Evolutionary conservation across 1,140 invertebrate genomes (phyloP).

Genomic region (Amyelois transitella): DNA sequence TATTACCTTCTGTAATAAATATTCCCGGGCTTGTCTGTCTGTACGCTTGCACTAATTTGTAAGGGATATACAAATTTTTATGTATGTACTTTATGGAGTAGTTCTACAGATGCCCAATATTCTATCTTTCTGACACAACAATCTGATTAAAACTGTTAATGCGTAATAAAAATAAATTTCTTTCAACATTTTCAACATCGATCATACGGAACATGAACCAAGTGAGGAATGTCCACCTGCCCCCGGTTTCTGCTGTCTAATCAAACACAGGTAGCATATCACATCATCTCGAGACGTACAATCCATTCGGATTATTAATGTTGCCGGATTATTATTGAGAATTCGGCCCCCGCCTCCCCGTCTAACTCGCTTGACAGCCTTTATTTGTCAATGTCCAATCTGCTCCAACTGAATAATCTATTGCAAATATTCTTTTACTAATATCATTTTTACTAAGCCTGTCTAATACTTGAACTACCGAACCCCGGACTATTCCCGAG

Average conservation of each 20-base stretch:
- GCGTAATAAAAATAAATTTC: too few species aligned
- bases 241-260: slow-evolving; percentile 25
- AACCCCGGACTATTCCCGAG: too few species aligned
- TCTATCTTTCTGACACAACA: too few species aligned
- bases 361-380: slow-evolving; percentile 45
- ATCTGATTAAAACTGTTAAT: too few species aligned
- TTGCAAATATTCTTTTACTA: neutral
- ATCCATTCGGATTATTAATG: slow-evolving; percentile 63
- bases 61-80: too few species aligned
- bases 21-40: too few species aligned
- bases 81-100: too few species aligned
- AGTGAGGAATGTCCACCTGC: neutral
- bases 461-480: too few species aligned
- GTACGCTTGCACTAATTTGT: too few species aligned
- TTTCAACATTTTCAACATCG: neutral
- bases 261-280: slow-evolving; percentile 63
- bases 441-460: slow-evolving; percentile 1
- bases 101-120: too few species aligned
- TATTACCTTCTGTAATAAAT: too few species aligned
- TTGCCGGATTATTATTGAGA: slow-evolving; percentile 35
- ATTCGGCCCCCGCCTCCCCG: slow-evolving; percentile 38
- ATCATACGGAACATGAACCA: neutral
- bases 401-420: slow-evolving; percentile 30
- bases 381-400: slow-evolving; percentile 60
- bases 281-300: slow-evolving; percentile 41